These are phyloP conservation scores for Muschampia plurimacula DNA, from an alignment of 2,888 invertebrate genomes.

Conservation along the genomic window DNA sequence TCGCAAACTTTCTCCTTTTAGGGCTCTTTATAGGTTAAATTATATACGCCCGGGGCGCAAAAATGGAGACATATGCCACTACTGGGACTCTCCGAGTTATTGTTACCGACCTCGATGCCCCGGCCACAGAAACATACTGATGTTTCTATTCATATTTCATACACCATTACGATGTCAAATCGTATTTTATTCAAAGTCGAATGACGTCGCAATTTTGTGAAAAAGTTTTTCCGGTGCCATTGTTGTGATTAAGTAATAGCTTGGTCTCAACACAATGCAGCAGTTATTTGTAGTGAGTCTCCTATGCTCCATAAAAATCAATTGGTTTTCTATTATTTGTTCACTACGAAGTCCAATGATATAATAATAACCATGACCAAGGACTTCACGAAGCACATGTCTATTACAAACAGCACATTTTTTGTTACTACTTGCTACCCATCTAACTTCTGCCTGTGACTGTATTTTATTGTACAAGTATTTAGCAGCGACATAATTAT, in stretches of 20 bases:
- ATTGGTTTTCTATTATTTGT: no score
- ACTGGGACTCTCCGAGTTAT: slow-evolving; percentile 73
- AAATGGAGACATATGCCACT: slow-evolving; percentile 82
- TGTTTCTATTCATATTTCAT: slow-evolving; percentile 74
- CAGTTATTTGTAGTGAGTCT: neutral
- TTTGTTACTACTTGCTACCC: no score
- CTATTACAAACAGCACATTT: no score
- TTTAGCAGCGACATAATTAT: no score
- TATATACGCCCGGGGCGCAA: slow-evolving; percentile 76
- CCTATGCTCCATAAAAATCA: no score
- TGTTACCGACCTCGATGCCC: slow-evolving; percentile 65
- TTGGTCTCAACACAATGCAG: neutral
- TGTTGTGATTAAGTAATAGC: slow-evolving; percentile 8
- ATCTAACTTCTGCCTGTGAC: neutral
- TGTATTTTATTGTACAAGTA: neutral
- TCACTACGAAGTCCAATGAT: no score
- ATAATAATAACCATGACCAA: no score
- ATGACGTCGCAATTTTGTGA: slow-evolving; percentile 16
- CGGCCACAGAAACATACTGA: slow-evolving; percentile 55
- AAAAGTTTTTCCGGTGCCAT: slow-evolving; percentile 8
- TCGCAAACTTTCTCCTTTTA: slow-evolving; percentile 74
- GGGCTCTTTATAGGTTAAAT: slow-evolving; percentile 78
- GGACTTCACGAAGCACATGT: no score
- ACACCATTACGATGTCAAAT: slow-evolving; percentile 63
- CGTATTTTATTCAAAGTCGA: slow-evolving; percentile 61